These are phyloP conservation scores for Hydropsyche betteni DNA, from an alignment of 2,888 invertebrate species.

Conservation along the genomic window DNA sequence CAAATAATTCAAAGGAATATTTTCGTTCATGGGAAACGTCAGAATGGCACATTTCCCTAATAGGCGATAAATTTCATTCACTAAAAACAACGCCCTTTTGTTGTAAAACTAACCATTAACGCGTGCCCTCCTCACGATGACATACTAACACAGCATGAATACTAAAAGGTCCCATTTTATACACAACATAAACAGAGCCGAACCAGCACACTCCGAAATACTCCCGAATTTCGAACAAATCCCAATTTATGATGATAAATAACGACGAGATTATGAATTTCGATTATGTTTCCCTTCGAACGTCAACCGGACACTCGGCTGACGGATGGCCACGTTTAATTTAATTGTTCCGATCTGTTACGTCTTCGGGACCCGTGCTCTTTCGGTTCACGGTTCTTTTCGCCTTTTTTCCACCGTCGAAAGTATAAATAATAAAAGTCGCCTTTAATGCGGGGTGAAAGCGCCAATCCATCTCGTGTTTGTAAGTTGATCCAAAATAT, in stretches of 20 bases:
- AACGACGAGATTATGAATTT: no score
- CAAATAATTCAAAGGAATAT: no score
- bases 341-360: no score
- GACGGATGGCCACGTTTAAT: no score
- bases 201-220: no score
- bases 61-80: conserved; percentile 9
- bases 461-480: conserved; percentile 24
- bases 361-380: not conserved
- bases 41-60: conserved; percentile 5
- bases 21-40: no score
- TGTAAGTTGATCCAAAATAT: conserved; percentile 36
- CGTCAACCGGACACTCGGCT: no score
- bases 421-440: not conserved
- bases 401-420: not conserved
- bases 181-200: no score
- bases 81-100: conserved; percentile 31
- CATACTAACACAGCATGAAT: not conserved
- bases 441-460: conserved; percentile 16
- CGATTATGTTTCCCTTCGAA: no score
- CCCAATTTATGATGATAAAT: no score
- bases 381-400: not conserved
- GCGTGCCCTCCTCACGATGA: conserved; percentile 10
- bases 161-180: no score
- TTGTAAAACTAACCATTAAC: conserved; percentile 34
- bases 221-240: no score